Base-by-base conservation (phyloP, 2,113 vertebrate genomes). In the Tapirus terrestris region DNA sequence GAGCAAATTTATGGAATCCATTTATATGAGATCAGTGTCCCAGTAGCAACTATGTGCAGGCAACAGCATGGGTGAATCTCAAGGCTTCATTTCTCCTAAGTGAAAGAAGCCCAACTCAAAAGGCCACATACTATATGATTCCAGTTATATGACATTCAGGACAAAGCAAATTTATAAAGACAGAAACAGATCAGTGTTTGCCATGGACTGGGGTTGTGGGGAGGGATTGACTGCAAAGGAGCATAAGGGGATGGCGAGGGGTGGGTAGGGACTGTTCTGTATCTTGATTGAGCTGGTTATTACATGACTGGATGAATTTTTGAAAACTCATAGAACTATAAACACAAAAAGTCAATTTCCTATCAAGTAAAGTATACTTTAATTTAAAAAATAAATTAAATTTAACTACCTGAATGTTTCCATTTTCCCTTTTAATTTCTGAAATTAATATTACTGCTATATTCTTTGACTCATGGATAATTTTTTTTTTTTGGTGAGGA, bases 241-340 rank as follows among this genome's bases (percentile, higher is more conserved):
- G 4, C 0, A n/a, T 4, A 48, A 87, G 4, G 13, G 4, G 51
- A 53, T 14, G 25, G 1, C 0, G 13, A 1, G 20, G 4, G 10
- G 23, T 76, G 12, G 31, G 23, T 12, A 61, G 4, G 11, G n/a
- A 48, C 1, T 33, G 16, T n/a, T 58, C 13, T 45, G 3, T 39
- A 39, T 51, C 36, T 48, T 67, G 9, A 23, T 13, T 60, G 21
- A 84, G 1, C 16, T 82, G 3, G 25, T 67, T 1, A 13, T 23
- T 61, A 60, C 12, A 51, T 36, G 18, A 14, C 6, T 84, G 2
- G 63, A n/a, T 61, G 14, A 1, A 48, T 93, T 70, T 60, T 8
- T 76, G 16, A 82, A 93, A 81, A 89, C 4, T 27, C 43, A 56
- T 6, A 39, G 25, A 93, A 67, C 4, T 36, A 10, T 36, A 65